These are phyloP conservation scores for Hololepta plana DNA, from an alignment of 2,888 invertebrate genomes.

Conservation along the genomic window DNA sequence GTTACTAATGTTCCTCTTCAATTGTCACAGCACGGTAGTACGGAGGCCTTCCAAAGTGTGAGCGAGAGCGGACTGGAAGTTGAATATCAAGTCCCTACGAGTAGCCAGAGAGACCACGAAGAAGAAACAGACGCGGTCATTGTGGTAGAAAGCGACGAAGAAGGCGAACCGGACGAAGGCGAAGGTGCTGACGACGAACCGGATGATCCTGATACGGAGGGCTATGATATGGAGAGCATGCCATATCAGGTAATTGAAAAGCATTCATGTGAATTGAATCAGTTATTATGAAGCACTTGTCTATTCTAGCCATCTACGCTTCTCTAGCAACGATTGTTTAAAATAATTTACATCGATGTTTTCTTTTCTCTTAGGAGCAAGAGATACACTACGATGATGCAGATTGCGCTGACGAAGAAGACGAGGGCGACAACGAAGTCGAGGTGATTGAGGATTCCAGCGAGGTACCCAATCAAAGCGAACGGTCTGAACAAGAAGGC, in stretches of 20 bases:
- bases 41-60: constrained; percentile 10
- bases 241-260: no score
- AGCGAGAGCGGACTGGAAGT: constrained; percentile 43
- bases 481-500: constrained; percentile 12
- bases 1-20: constrained; percentile 1
- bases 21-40: constrained; percentile 11
- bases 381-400: constrained; percentile 33
- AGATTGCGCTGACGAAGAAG: constrained; percentile 32
- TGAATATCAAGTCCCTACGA: constrained; percentile 74
- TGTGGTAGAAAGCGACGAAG: constrained; percentile 57
- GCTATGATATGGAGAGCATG: constrained; percentile 38
- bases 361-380: constrained; percentile 25
- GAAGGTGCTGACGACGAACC: constrained; percentile 32
- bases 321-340: no score
- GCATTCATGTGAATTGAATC: no score
- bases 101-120: constrained; percentile 76
- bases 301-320: no score
- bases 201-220: constrained; percentile 35
- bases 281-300: no score
- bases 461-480: constrained; percentile 43
- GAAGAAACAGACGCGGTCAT: constrained; percentile 27
- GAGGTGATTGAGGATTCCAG: constrained; percentile 42
- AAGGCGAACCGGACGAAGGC: constrained; percentile 35
- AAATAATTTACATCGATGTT: no score
- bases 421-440: constrained; percentile 32